Evolutionary conservation across 2,888 invertebrate species (phyloP).

Genomic region (Imbricaverruca yamaguchii): DNA sequence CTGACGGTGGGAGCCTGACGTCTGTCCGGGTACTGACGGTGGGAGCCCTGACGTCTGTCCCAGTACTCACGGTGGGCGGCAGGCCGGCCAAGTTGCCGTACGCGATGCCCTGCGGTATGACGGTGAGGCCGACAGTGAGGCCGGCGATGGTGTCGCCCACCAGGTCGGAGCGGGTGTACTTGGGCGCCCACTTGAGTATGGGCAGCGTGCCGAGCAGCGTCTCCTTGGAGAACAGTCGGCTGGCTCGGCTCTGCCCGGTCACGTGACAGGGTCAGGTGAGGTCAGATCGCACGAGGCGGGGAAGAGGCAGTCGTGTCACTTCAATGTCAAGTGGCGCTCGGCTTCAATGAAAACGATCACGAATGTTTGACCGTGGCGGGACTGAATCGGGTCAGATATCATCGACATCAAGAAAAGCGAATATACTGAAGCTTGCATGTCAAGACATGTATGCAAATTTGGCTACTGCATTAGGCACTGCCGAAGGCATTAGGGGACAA

Average conservation of each 20-base stretch:
- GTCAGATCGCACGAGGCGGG: neutral
- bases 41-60: no score
- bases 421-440: no score
- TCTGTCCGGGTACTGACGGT: no score
- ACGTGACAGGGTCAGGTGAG: neutral
- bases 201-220: conserved; percentile 43
- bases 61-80: conserved; percentile 57
- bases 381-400: no score
- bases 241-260: neutral
- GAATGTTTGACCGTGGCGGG: neutral
- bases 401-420: no score
- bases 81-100: conserved; percentile 79
- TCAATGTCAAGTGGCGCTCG: neutral
- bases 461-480: no score
- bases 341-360: neutral
- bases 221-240: neutral
- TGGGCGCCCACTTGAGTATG: conserved; percentile 63
- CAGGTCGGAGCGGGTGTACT: conserved; percentile 65
- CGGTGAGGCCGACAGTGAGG: conserved; percentile 83
- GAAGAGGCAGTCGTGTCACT: neutral
- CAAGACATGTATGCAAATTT: no score
- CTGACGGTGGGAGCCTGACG: no score
- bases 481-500: no score
- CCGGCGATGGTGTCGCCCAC: conserved; percentile 83
- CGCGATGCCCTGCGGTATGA: conserved; percentile 88